A percentile compares a stretch with the other conserved stretches of the same genome.
Evolutionary conservation across 2,797 vertebrate genomes (phyloP).

Genomic region (Anabacerthia variegaticeps): DNA sequence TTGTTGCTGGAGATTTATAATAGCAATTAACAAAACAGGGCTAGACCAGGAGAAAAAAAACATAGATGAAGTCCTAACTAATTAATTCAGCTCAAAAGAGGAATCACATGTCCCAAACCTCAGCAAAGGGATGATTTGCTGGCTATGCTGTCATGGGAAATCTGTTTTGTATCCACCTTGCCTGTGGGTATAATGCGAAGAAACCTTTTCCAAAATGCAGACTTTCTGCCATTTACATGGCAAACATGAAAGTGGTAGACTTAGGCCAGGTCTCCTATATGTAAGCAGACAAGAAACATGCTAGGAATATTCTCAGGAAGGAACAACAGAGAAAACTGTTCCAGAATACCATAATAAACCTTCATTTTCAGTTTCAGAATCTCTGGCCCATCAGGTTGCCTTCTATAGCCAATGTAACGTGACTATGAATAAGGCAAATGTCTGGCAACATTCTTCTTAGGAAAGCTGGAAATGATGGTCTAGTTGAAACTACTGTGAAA

Average conservation of each 20-base stretch:
- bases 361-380: not conserved
- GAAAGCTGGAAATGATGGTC: not conserved
- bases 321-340: not conserved
- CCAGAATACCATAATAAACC: not conserved
- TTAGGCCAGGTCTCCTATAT: not conserved
- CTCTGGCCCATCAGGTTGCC: not conserved
- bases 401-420: not conserved
- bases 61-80: not conserved
- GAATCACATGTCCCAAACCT: accelerated
- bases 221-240: not conserved
- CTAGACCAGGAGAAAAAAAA: not conserved
- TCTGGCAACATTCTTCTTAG: not conserved
- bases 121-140: not conserved
- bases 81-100: not conserved
- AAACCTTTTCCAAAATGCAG: not conserved
- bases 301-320: not conserved
- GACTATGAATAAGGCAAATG: not conserved
- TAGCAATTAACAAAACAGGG: not conserved
- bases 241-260: not conserved
- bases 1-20: not conserved
- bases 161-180: not conserved
- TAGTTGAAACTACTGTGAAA: not conserved
- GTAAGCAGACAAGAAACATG: not conserved
- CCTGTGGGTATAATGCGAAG: not conserved
- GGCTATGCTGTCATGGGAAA: not conserved